phyloP scores from a whole-genome alignment of 2,888 invertebrate species.

The Ophion costatus region DNA sequence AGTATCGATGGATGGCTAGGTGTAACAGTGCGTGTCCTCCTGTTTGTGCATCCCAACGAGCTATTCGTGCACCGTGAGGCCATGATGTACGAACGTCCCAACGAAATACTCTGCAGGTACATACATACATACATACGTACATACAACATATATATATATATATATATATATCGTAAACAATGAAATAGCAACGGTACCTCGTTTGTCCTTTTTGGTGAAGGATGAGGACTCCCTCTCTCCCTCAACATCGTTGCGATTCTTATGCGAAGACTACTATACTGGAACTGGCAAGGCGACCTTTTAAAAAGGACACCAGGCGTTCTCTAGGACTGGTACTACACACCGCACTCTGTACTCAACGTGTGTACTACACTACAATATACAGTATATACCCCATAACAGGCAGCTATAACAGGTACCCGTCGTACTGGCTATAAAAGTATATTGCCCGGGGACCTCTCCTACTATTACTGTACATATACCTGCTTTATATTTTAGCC shows the following conservation, averaged over 20 bases:
- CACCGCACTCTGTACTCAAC: slow-evolving; percentile 52
- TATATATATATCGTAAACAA: slow-evolving; percentile 20
- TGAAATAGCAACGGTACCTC: slow-evolving; percentile 45
- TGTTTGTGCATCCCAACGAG: too few relatives aligned
- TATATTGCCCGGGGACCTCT: slow-evolving; percentile 47
- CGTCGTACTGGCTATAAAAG: slow-evolving; percentile 54
- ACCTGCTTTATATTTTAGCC: slow-evolving; percentile 42
- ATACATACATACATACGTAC: too few relatives aligned
- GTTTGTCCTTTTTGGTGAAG: slow-evolving; percentile 58
- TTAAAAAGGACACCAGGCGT: slow-evolving; percentile 60
- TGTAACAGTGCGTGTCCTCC: too few relatives aligned
- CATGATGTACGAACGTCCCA: too few relatives aligned
- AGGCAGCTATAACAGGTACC: slow-evolving; percentile 61
- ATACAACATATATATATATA: neutral
- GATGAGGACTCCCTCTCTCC: slow-evolving; percentile 25
- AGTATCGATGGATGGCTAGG: too few relatives aligned
- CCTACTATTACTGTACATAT: slow-evolving; percentile 21
- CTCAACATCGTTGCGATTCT: slow-evolving; percentile 24
- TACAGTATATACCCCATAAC: slow-evolving; percentile 36
- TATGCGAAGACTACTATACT: slow-evolving; percentile 17
- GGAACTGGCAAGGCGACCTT: slow-evolving; percentile 25
- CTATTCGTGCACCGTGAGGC: too few relatives aligned
- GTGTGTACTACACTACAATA: slow-evolving; percentile 39
- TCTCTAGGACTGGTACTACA: slow-evolving; percentile 65
- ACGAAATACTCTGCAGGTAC: too few relatives aligned